These are phyloP conservation scores for Coptodon bakossiorum DNA, from an alignment of 2,113 vertebrate species.

Conservation along the genomic window DNA sequence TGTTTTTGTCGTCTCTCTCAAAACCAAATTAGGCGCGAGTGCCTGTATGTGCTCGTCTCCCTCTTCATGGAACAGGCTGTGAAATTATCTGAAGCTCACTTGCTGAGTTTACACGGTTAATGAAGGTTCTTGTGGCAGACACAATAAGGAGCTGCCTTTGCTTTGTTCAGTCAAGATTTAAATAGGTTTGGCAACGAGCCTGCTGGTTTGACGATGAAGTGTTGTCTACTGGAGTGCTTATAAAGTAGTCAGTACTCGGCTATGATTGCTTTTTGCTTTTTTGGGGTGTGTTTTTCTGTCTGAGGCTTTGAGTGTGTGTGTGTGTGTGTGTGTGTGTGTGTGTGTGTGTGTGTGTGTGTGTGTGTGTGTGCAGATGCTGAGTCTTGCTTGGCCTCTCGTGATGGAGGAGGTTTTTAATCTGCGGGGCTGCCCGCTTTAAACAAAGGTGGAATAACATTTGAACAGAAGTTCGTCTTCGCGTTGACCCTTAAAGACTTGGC, in stretches of 20 bases:
- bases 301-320: neutral
- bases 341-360: neutral
- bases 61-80: slow-evolving; percentile 1
- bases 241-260: neutral
- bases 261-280: slow-evolving; percentile 1
- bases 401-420: slow-evolving; percentile 1
- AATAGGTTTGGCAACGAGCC: slow-evolving; percentile 50
- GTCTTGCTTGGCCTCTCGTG: neutral
- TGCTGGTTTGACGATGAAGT: slow-evolving; percentile 29
- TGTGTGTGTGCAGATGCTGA: neutral
- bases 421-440: neutral
- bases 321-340: too few relatives aligned
- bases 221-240: slow-evolving; percentile 25
- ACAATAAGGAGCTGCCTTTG: slow-evolving; percentile 44
- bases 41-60: slow-evolving; percentile 1
- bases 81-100: slow-evolving; percentile 35
- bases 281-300: neutral
- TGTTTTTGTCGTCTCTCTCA: slow-evolving; percentile 23
- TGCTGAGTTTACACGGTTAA: slow-evolving; percentile 36
- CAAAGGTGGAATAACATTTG: slow-evolving; percentile 24
- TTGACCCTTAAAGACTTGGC: neutral
- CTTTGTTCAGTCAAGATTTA: slow-evolving; percentile 55
- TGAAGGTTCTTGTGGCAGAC: slow-evolving; percentile 37
- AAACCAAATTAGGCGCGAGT: slow-evolving; percentile 20
- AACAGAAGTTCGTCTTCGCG: neutral